Percentiles rank a stretch among this genome's conserved stretches.
Evolutionary conservation across 2,797 vertebrate genomes (phyloP).

Genomic region (Choloepus didactylus): DNA sequence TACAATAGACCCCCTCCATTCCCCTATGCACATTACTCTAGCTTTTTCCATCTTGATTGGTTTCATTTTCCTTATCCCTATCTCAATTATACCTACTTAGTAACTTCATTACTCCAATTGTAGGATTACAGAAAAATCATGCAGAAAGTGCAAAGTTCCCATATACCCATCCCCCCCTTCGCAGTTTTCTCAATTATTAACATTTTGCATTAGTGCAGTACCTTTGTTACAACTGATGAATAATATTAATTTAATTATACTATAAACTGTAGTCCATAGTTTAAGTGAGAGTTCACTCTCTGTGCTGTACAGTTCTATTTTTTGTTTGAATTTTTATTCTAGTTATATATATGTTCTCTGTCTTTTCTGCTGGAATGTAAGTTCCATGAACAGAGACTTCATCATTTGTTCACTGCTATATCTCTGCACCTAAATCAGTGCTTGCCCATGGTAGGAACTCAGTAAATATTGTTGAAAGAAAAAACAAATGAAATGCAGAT

Average conservation of each 20-base stretch:
- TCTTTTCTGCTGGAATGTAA: neutral
- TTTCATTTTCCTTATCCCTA: neutral
- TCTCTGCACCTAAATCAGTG: neutral
- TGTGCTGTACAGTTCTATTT: too few species aligned
- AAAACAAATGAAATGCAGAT: neutral
- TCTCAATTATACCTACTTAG: neutral
- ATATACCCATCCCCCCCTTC: too few species aligned
- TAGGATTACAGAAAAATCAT: neutral
- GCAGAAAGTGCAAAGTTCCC: too few species aligned
- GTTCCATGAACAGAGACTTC: neutral
- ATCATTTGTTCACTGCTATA: neutral
- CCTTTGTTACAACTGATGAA: too few species aligned
- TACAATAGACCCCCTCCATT: neutral
- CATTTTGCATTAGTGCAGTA: too few species aligned
- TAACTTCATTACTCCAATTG: neutral
- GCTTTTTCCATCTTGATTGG: neutral
- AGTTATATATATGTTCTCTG: neutral
- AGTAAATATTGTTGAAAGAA: neutral
- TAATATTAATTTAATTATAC: too few species aligned
- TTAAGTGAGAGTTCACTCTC: too few species aligned
- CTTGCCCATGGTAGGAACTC: neutral
- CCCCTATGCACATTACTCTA: neutral
- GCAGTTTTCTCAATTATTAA: too few species aligned
- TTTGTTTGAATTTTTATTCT: too few species aligned
- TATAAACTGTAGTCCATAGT: too few species aligned